Conservation (phyloP, 2,797 vertebrate genomes). For the Aldrovandia affinis region DNA sequence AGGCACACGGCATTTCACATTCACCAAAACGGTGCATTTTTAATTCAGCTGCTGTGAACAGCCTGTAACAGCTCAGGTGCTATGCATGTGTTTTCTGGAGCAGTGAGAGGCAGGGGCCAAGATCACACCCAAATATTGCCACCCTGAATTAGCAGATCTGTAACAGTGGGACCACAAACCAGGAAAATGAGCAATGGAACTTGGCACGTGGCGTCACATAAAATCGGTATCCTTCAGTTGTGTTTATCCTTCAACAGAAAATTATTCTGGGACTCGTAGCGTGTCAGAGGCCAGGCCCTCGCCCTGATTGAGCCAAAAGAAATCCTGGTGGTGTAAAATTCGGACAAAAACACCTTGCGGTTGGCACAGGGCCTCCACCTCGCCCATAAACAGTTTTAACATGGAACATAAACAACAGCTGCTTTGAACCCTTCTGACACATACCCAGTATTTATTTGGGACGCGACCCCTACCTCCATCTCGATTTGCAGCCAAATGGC, state of each 20-base stretch:
- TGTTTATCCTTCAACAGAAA: constrained; percentile 14
- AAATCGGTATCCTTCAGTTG: constrained; percentile 11
- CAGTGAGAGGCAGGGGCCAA: not conserved
- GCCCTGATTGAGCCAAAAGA: not conserved
- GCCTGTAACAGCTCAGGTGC: not conserved
- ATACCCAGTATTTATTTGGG: constrained; percentile 25
- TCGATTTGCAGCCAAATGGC: constrained; percentile 12
- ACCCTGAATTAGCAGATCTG: constrained; percentile 5
- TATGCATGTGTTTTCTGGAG: not conserved
- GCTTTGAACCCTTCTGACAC: constrained; percentile 8
- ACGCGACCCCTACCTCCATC: not conserved
- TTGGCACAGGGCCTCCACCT: not conserved
- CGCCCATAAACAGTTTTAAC: constrained; percentile 22
- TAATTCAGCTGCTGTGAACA: not conserved
- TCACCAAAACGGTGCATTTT: not conserved
- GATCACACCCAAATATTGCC: not conserved
- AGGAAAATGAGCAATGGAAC: not conserved
- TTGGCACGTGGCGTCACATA: not conserved
- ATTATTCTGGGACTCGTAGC: not conserved
- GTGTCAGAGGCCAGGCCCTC: not conserved
- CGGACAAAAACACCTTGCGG: constrained; percentile 10
- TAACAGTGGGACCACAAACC: not conserved
- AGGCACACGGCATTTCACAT: not conserved
- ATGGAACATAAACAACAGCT: constrained; percentile 10
- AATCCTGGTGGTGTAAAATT: not conserved